Conservation (phyloP, 2,113 vertebrate genomes). For the Albula glossodonta region DNA sequence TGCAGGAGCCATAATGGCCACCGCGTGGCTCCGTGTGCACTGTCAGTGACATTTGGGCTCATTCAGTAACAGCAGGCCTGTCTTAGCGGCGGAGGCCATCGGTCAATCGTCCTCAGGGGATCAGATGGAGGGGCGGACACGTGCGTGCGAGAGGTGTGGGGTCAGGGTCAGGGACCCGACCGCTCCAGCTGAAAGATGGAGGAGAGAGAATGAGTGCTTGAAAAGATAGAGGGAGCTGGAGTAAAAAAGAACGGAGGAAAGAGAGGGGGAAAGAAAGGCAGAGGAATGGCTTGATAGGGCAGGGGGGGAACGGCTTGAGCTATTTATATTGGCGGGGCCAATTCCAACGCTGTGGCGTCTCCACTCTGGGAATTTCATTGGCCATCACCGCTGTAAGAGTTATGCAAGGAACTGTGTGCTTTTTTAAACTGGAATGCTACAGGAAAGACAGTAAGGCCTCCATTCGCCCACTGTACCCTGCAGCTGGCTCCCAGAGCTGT, state of each 20-base stretch:
- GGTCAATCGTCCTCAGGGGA: background rate
- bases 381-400: background rate
- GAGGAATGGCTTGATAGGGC: conserved; percentile 13
- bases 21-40: background rate
- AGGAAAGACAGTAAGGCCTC: background rate
- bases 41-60: background rate
- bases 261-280: background rate
- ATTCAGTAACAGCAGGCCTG: background rate
- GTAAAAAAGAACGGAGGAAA: background rate
- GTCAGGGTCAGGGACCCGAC: too few species aligned
- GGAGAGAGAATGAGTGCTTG: conserved; percentile 18
- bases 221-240: conserved; percentile 19
- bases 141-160: too few species aligned
- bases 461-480: too few species aligned
- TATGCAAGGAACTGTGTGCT: background rate
- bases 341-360: conserved; percentile 45
- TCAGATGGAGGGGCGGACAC: background rate
- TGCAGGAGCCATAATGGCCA: background rate
- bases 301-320: conserved; percentile 14
- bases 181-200: background rate
- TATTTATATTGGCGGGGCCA: conserved; percentile 24
- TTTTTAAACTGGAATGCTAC: background rate
- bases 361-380: background rate
- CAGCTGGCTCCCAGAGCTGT: background rate
- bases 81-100: background rate